phyloP scores from a whole-genome alignment of 2,888 invertebrate genomes.

The Sclerodermus sp. region DNA sequence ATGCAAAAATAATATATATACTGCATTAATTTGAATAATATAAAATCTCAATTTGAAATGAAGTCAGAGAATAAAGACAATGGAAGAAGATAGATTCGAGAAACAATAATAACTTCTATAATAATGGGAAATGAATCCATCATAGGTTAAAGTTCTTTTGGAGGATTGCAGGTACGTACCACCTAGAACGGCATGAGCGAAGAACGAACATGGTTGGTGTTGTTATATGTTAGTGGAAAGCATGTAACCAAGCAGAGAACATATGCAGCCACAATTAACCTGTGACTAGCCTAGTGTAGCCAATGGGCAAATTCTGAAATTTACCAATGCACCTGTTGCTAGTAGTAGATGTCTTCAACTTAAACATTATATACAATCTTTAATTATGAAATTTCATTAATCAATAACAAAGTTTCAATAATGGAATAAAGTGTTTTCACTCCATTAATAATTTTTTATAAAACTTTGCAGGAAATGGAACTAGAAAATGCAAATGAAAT shows the following conservation, averaged over 20 bases:
- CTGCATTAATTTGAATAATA: no score
- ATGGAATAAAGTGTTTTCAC: no score
- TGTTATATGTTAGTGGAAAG: conserved; percentile 51
- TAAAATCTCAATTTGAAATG: neutral
- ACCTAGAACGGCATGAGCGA: conserved; percentile 47
- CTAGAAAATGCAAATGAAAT: no score
- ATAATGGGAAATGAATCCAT: neutral
- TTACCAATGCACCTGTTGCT: conserved; percentile 19
- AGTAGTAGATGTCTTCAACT: conserved; percentile 2
- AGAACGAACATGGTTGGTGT: conserved; percentile 49
- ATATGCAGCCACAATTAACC: conserved; percentile 49
- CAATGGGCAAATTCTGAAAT: conserved; percentile 25
- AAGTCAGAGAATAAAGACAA: neutral
- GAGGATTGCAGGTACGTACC: conserved; percentile 46
- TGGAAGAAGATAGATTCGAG: neutral
- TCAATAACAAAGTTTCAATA: neutral
- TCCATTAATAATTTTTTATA: no score
- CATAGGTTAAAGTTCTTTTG: conserved; percentile 17
- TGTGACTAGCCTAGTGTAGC: conserved; percentile 41
- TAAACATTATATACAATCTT: neutral
- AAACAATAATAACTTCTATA: neutral
- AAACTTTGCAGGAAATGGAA: no score
- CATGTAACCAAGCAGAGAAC: conserved; percentile 52
- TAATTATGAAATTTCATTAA: neutral
- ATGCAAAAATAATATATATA: no score